Evolutionary conservation across 2,888 invertebrate species (phyloP).

Genomic region (Omphaloscelis lunosa): DNA sequence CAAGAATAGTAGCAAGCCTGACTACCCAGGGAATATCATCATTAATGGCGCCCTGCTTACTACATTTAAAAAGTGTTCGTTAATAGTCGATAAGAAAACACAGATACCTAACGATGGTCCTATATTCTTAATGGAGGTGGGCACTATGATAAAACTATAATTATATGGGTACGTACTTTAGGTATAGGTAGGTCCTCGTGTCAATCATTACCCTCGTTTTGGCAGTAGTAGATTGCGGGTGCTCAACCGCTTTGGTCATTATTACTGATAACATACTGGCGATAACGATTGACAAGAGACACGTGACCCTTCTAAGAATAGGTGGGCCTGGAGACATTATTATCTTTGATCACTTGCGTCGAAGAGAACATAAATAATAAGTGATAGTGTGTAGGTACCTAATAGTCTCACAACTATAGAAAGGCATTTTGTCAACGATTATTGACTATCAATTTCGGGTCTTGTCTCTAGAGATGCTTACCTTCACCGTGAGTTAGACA

Average conservation of each 20-base stretch:
- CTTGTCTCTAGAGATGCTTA: not conserved
- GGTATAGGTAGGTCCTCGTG: not conserved
- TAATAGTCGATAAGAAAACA: slow-evolving; percentile 32
- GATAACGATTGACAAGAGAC: slow-evolving; percentile 18
- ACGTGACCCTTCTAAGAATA: slow-evolving; percentile 20
- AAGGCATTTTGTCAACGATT: not conserved
- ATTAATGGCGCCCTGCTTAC: not conserved
- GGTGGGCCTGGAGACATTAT: not conserved
- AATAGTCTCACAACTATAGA: not conserved
- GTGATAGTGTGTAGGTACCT: no score
- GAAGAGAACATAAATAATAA: not conserved
- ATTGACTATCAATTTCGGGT: not conserved
- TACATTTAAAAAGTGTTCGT: not conserved
- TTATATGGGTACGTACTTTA: not conserved
- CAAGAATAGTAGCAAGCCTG: not conserved
- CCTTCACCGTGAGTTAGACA: no score
- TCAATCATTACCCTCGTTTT: slow-evolving; percentile 55
- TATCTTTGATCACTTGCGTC: not conserved
- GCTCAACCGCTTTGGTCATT: slow-evolving; percentile 35
- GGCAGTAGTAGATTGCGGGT: slow-evolving; percentile 15
- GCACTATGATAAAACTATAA: slow-evolving; percentile 28
- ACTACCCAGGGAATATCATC: not conserved
- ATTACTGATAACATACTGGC: slow-evolving; percentile 38
- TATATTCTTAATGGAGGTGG: slow-evolving; percentile 34
- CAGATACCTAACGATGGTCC: slow-evolving; percentile 26